Percentiles rank a stretch among this genome's conserved stretches.
phyloP scores from a whole-genome alignment of 1,140 invertebrate species.

The Ladona fulva region DNA sequence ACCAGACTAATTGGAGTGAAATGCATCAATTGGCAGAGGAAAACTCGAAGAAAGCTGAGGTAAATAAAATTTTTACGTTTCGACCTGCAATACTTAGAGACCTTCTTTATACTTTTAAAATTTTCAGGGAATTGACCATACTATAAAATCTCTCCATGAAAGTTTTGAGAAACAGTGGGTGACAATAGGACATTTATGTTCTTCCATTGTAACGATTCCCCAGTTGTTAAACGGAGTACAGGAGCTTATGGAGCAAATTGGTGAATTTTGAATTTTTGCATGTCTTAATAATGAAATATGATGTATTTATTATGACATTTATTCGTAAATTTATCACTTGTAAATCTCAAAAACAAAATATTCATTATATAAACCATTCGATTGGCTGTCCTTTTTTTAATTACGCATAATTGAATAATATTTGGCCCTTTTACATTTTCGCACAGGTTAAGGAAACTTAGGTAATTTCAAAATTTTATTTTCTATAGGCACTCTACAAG shows the following conservation, averaged over 20 bases:
- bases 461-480: neutral
- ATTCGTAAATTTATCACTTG: too few species aligned
- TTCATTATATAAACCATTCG: too few species aligned
- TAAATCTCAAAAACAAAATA: too few species aligned
- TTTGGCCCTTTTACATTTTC: too few species aligned
- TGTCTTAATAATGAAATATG: too few species aligned
- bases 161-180: slow-evolving; percentile 45
- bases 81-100: neutral
- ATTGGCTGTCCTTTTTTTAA: too few species aligned
- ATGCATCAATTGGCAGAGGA: slow-evolving; percentile 51
- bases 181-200: slow-evolving; percentile 42
- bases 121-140: slow-evolving; percentile 41
- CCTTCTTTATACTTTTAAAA: slow-evolving; percentile 8
- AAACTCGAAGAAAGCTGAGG: slow-evolving; percentile 48
- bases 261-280: slow-evolving; percentile 31
- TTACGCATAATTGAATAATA: too few species aligned
- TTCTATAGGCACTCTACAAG: slow-evolving; percentile 45
- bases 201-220: slow-evolving; percentile 44
- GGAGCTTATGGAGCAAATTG: slow-evolving; percentile 48
- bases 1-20: slow-evolving; percentile 54
- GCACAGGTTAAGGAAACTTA: too few species aligned
- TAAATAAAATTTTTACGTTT: slow-evolving; percentile 21
- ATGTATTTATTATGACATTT: too few species aligned
- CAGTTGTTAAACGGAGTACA: slow-evolving; percentile 47
- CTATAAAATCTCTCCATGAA: slow-evolving; percentile 44